Base-by-base conservation (phyloP, 2,113 vertebrate genomes). In the Willisornis vidua region DNA sequence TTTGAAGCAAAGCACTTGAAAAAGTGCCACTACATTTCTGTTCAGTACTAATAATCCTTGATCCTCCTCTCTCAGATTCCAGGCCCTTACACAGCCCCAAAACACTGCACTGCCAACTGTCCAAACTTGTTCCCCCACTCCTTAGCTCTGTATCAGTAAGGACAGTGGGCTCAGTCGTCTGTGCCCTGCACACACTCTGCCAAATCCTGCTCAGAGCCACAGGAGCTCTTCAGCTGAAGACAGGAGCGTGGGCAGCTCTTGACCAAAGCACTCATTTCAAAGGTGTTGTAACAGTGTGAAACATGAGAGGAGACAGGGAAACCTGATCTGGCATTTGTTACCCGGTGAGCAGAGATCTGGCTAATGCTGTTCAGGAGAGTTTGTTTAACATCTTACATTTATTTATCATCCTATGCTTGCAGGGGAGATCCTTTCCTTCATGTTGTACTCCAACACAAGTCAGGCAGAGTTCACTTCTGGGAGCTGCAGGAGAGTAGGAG, bases 391-490 rank as follows among this genome's bases (percentile, higher is more conserved):
- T 67, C 35, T 62, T 14, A 26, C 0, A 0, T n/a, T 77, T 68
- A 74, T 54, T 62, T 81, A 45, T 82, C 54, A 61, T 20, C 22
- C 66, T 22, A 37, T 41, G 62, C 41, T 87, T 41, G 59, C 62
- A 89, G 25, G 23, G 51, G 31, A 73, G 45, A 78, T 39, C 55
- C 48, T 58, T 41, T n/a, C 52, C 57, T 75, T 29, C 0, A 0
- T 48, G 41, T 3, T 49, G 22, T 18, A n/a, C 72, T 57, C 63
- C 41, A 48, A 9, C 29, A 62, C 0, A 0, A 84, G 55, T 14
- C 48, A 75, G 73, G 35, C 45, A 79, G 41, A 52, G 54, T 6
- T 89, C 70, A 65, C 82, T 82, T 43, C 61, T 91, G 62, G 52
- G 61, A 91, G 48, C 85, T 66, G 43, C 1, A 0, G 59, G 62